Evolutionary conservation across 1,140 invertebrate species (phyloP).

Genomic region (Brachystomella parvula): DNA sequence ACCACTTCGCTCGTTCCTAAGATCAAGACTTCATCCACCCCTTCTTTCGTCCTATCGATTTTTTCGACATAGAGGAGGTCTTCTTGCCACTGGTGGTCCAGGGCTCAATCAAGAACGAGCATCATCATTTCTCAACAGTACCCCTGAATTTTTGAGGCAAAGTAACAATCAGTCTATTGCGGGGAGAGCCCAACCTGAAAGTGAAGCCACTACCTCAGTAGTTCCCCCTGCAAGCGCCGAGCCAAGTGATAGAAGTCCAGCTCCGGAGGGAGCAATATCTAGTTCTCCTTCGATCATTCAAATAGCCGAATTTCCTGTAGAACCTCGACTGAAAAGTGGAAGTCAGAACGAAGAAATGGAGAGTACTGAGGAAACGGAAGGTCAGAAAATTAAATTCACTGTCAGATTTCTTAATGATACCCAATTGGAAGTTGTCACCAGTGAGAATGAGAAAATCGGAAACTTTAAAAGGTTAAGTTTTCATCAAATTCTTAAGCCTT

Average conservation of each 20-base stretch:
- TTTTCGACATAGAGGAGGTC: background rate
- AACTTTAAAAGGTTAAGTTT: conserved; percentile 71
- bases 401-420: conserved; percentile 82
- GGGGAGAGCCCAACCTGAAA: too few species aligned
- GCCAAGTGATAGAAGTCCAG: too few species aligned
- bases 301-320: too few species aligned
- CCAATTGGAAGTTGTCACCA: conserved; percentile 66
- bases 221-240: too few species aligned
- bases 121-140: too few species aligned
- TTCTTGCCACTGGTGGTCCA: too few species aligned
- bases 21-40: background rate
- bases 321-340: background rate
- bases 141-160: too few species aligned
- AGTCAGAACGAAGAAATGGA: background rate
- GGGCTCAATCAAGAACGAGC: too few species aligned
- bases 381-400: conserved; percentile 16
- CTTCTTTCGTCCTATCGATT: background rate
- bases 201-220: too few species aligned
- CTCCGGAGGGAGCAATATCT: too few species aligned
- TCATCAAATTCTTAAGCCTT: background rate
- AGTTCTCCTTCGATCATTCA: too few species aligned
- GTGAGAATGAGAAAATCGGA: conserved; percentile 63
- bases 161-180: too few species aligned
- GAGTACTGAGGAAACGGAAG: background rate
- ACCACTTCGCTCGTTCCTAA: background rate